Conservation (phyloP, 2,797 vertebrate species). For the Erpetoichthys calabaricus region DNA sequence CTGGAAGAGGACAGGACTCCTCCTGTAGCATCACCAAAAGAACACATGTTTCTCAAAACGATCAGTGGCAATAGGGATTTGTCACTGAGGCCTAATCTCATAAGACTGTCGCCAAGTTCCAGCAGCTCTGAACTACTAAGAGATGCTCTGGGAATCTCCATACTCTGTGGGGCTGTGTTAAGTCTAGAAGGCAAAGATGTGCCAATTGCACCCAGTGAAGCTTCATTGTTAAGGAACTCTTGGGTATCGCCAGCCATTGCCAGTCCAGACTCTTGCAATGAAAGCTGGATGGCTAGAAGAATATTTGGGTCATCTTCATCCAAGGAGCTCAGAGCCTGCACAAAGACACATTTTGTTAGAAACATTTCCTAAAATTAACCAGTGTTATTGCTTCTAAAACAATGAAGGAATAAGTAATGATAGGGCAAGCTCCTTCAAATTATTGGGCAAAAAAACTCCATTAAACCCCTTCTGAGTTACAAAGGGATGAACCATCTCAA, state of each 20-base stretch:
- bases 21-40: conserved; percentile 45
- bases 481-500: no score
- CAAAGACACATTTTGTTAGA: conserved; percentile 2
- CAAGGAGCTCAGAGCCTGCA: conserved; percentile 74
- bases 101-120: conserved; percentile 76
- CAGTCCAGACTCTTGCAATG: conserved; percentile 85
- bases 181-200: conserved; percentile 81
- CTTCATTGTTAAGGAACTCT: conserved; percentile 65
- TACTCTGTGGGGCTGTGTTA: conserved; percentile 55
- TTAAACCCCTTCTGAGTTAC: no score
- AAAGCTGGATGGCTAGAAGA: conserved; percentile 93
- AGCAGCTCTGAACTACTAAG: conserved; percentile 86
- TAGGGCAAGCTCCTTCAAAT: no score
- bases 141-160: conserved; percentile 62
- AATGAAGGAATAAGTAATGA: no score
- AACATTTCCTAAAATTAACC: background rate
- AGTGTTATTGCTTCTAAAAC: no score
- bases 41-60: conserved; percentile 30
- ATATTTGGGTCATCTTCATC: conserved; percentile 97
- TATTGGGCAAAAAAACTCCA: no score
- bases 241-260: conserved; percentile 53
- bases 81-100: conserved; percentile 56
- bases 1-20: conserved; percentile 62
- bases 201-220: conserved; percentile 81
- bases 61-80: no score